Evolutionary conservation across 2,797 vertebrate species (phyloP).

Genomic region (Amazona finschi): DNA sequence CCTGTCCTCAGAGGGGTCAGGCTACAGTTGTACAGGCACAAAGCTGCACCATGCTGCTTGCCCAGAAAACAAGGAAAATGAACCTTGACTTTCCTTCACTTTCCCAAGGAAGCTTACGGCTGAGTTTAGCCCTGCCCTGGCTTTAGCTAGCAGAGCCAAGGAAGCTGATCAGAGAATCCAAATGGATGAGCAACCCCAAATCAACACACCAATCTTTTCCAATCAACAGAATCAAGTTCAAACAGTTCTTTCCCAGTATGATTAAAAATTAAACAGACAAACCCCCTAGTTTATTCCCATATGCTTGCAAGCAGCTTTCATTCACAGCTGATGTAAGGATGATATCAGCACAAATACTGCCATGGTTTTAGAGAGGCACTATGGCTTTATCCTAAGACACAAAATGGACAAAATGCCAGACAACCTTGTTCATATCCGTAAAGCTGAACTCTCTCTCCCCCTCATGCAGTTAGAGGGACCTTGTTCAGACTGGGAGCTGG

Average conservation of each 20-base stretch:
- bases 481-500: neutral
- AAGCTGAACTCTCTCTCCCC: neutral
- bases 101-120: neutral
- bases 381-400: neutral
- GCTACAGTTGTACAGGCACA: neutral
- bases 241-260: neutral
- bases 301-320: neutral
- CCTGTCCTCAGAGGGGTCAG: neutral
- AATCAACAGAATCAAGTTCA: neutral
- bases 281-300: neutral
- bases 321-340: neutral
- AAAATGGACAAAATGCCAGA: neutral
- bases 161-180: neutral
- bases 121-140: neutral
- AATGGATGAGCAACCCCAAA: neutral
- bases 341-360: neutral
- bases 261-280: neutral
- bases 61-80: fast-evolving
- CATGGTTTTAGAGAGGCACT: neutral
- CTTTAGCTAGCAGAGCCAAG: neutral
- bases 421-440: neutral
- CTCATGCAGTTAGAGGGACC: neutral
- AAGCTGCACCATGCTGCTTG: neutral
- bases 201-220: neutral
- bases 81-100: neutral